These are phyloP conservation scores for Girardinus metallicus DNA, from an alignment of 2,797 vertebrate species.

Conservation along the genomic window DNA sequence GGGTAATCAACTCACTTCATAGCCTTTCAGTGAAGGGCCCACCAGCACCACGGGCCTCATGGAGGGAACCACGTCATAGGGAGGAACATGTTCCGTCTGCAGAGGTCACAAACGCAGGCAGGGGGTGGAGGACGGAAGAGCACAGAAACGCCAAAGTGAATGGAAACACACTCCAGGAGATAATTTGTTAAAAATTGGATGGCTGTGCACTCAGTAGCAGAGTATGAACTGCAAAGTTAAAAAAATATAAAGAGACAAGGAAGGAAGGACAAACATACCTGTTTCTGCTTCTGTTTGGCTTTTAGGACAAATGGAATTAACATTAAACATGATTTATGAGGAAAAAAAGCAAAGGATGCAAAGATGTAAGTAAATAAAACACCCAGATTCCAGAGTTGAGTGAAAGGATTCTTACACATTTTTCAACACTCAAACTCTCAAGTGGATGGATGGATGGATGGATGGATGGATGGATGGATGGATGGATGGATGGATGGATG, in stretches of 20 bases:
- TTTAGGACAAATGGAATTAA: constrained; percentile 84
- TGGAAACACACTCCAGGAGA: neutral
- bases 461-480: neutral
- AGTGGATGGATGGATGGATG: neutral
- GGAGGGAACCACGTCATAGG: constrained; percentile 95
- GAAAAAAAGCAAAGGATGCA: neutral
- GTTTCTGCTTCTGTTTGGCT: constrained; percentile 99
- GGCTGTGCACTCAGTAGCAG: neutral
- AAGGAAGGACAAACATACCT: constrained; percentile 83
- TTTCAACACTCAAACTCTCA: neutral
- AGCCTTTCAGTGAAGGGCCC: constrained; percentile 95
- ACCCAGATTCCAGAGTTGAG: neutral
- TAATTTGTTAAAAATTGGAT: neutral
- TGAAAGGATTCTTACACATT: neutral
- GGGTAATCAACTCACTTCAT: constrained; percentile 84
- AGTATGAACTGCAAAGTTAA: neutral
- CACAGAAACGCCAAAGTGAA: neutral
- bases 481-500: neutral
- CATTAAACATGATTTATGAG: constrained; percentile 52
- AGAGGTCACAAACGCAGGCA: constrained; percentile 42
- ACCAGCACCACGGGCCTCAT: constrained; percentile 97
- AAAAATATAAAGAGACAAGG: neutral
- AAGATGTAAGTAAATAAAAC: no score
- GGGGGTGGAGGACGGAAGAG: neutral
- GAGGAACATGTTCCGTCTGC: constrained; percentile 91